These are phyloP conservation scores for Megaceryle maxima DNA, from an alignment of 2,113 vertebrate species.

Conservation along the genomic window DNA sequence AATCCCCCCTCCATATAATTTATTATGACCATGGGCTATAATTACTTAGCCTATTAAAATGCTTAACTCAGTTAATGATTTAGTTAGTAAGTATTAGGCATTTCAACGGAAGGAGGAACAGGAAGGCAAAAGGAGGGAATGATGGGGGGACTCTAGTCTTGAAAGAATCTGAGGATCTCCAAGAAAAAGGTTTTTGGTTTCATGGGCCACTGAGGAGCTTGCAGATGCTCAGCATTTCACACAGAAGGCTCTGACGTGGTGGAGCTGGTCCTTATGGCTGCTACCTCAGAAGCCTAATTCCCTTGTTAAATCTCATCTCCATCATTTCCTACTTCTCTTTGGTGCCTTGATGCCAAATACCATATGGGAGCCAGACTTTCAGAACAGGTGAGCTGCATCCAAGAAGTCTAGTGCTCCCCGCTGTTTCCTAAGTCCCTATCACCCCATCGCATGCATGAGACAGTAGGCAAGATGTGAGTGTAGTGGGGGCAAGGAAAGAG, in stretches of 20 bases:
- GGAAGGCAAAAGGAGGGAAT: not conserved
- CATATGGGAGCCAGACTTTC: not conserved
- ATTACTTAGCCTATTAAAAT: slow-evolving; percentile 41
- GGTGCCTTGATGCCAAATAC: not conserved
- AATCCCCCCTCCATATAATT: not conserved
- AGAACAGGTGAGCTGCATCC: not conserved
- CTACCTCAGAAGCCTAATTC: not conserved
- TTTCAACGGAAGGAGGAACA: not conserved
- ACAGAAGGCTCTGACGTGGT: not conserved
- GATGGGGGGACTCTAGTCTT: not conserved
- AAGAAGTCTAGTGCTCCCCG: not conserved
- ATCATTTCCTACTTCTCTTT: not conserved
- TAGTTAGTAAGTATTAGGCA: not conserved
- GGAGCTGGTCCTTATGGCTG: not conserved
- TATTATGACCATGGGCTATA: slow-evolving; percentile 38
- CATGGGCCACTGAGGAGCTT: not conserved
- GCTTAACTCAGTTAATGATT: slow-evolving; percentile 13
- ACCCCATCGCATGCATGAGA: not conserved
- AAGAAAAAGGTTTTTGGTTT: not conserved
- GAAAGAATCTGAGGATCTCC: not conserved
- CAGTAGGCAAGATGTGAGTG: not conserved
- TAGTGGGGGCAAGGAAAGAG: not conserved
- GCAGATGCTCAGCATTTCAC: not conserved
- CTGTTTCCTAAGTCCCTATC: not conserved
- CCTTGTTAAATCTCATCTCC: not conserved